phyloP scores from a whole-genome alignment of 2,113 vertebrate species.

The Chaetops frenatus region DNA sequence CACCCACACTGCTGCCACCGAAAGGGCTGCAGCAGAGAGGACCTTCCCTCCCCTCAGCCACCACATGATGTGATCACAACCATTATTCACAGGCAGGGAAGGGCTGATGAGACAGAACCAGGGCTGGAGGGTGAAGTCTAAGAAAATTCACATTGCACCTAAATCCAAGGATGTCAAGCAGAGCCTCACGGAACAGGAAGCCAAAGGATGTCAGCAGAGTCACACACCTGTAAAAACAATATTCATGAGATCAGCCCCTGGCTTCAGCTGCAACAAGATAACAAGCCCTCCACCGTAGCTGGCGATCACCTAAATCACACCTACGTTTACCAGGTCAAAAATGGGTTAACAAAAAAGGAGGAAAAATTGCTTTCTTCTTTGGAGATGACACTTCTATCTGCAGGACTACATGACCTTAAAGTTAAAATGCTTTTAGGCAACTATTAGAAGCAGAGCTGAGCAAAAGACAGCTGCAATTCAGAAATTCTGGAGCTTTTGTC shows the following conservation, averaged over 20 bases:
- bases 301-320: not conserved
- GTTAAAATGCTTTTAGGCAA: not conserved
- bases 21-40: not conserved
- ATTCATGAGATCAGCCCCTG: not conserved
- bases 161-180: not conserved
- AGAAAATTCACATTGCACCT: not conserved
- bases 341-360: not conserved
- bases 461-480: not conserved
- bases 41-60: not conserved
- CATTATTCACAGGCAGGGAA: not conserved
- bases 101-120: not conserved
- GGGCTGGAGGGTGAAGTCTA: not conserved
- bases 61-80: accelerated
- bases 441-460: not conserved
- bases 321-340: not conserved
- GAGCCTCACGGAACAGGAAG: conserved; percentile 5
- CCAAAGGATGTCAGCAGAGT: not conserved
- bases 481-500: not conserved
- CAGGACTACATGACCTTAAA: not conserved
- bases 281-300: not conserved
- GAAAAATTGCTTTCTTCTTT: not conserved
- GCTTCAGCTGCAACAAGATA: not conserved
- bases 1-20: not conserved
- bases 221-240: not conserved
- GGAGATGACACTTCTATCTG: not conserved